Conservation (phyloP, 2,797 vertebrate genomes). For the Hippocampus kuda region DNA sequence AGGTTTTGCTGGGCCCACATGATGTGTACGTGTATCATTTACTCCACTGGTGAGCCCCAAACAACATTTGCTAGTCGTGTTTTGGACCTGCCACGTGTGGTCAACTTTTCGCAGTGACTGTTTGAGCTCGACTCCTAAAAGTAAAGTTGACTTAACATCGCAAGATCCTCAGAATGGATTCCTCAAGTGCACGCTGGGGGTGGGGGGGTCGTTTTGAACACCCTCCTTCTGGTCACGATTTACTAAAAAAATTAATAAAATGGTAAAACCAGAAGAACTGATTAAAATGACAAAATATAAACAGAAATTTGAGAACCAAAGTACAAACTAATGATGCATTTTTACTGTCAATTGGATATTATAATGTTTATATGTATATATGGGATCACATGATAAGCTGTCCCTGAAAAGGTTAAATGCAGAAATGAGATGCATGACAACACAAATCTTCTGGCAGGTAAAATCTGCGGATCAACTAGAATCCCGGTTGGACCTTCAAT, state of each 20-base stretch:
- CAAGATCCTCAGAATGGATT: conserved; percentile 22
- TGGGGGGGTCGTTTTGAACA: conserved; percentile 30
- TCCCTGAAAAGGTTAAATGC: too few species aligned
- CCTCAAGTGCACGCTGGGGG: conserved; percentile 26
- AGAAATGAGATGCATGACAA: too few species aligned
- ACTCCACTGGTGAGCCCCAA: conserved; percentile 23
- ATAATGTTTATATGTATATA: too few species aligned
- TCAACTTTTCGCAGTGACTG: conserved; percentile 23
- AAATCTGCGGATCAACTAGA: background rate
- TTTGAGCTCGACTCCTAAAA: conserved; percentile 21
- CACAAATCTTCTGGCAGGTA: background rate
- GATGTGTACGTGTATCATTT: conserved; percentile 13
- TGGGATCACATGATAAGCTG: too few species aligned
- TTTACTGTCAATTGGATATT: too few species aligned
- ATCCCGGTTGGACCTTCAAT: background rate
- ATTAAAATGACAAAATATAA: background rate
- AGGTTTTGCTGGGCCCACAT: conserved; percentile 36
- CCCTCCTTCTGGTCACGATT: conserved; percentile 26
- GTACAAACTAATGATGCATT: too few species aligned
- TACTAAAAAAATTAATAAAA: background rate
- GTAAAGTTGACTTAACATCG: background rate
- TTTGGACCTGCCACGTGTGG: conserved; percentile 7
- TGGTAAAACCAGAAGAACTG: too few species aligned
- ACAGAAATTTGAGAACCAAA: too few species aligned
- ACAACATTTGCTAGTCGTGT: conserved; percentile 24